Conservation (phyloP, 2,797 vertebrate species). For the Anabas testudineus region DNA sequence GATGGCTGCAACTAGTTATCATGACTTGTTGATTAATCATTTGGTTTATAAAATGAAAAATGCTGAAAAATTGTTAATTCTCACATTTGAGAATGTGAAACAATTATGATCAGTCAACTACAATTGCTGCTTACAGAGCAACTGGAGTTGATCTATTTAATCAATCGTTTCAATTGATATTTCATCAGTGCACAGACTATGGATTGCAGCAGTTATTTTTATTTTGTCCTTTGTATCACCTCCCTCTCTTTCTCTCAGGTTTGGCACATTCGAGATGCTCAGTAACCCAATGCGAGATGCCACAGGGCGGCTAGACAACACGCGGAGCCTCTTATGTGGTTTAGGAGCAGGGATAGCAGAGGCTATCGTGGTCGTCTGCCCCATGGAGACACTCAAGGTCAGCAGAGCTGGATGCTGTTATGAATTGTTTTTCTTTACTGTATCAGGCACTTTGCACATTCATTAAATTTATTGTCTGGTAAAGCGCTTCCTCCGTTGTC, state of each 20-base stretch:
- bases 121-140: background rate
- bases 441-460: background rate
- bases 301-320: slow-evolving; percentile 85
- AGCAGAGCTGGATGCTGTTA: slow-evolving; percentile 6
- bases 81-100: background rate
- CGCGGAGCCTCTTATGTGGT: slow-evolving; percentile 84
- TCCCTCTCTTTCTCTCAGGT: slow-evolving; percentile 68
- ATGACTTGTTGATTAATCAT: background rate
- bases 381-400: slow-evolving; percentile 88
- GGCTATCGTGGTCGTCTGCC: slow-evolving; percentile 85
- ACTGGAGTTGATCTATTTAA: background rate
- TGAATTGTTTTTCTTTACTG: background rate
- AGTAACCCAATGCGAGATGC: slow-evolving; percentile 85
- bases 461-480: background rate
- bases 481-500: background rate
- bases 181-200: background rate
- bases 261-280: slow-evolving; percentile 87
- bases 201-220: background rate
- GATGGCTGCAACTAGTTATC: background rate
- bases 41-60: background rate
- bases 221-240: background rate
- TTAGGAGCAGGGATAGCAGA: slow-evolving; percentile 84
- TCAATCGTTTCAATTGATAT: background rate
- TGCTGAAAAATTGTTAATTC: background rate
- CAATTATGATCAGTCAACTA: background rate